A percentile compares a stretch with the other conserved stretches of the same genome.
Conservation (phyloP, 2,113 vertebrate genomes). For the Anoura caudifer region DNA sequence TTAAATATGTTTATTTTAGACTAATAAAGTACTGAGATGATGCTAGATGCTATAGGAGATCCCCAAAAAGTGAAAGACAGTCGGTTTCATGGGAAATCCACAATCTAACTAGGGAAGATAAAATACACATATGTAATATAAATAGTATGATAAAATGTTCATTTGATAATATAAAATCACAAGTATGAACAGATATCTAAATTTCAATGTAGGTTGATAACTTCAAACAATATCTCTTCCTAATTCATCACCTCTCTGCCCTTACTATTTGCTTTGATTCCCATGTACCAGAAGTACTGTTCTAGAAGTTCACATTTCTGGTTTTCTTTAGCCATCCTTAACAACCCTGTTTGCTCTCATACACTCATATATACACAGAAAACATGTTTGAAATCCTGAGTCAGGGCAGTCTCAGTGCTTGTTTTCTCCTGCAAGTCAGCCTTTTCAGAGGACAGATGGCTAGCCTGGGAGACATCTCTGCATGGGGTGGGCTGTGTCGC, state of each 20-base stretch:
- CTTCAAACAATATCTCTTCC: background rate
- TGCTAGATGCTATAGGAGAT: background rate
- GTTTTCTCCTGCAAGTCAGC: background rate
- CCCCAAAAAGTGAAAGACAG: background rate
- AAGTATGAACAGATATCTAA: background rate
- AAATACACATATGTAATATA: background rate
- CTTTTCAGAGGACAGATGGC: background rate
- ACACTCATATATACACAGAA: background rate
- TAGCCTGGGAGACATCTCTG: background rate
- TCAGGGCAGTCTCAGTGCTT: background rate
- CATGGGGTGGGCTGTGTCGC: slow-evolving; percentile 5
- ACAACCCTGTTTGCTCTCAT: background rate
- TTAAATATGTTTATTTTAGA: background rate
- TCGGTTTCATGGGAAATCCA: background rate
- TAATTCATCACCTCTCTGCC: background rate
- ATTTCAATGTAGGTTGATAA: background rate
- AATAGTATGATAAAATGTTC: background rate
- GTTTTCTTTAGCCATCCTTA: background rate
- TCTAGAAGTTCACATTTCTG: background rate
- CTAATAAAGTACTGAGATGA: background rate
- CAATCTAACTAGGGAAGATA: background rate
- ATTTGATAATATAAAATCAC: background rate
- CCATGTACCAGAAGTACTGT: background rate
- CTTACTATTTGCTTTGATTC: background rate
- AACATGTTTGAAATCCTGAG: background rate